Evolutionary conservation across 2,888 invertebrate genomes (phyloP).

Genomic region (Lymantria monacha): DNA sequence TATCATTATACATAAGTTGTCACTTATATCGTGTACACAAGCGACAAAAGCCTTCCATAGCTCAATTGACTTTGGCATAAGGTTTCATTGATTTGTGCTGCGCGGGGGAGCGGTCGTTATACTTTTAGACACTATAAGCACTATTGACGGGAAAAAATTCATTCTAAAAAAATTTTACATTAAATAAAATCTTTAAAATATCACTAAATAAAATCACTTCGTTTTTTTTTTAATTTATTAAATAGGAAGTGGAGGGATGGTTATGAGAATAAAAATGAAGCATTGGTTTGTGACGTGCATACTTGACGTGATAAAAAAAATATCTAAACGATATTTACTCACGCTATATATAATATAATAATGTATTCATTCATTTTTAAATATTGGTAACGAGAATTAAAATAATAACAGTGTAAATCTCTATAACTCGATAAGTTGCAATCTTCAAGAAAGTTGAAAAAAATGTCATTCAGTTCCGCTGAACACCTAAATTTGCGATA

Average conservation of each 20-base stretch:
- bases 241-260: not conserved
- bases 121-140: conserved; percentile 36
- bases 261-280: not conserved
- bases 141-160: conserved; percentile 21
- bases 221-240: not conserved
- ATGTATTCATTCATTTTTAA: conserved; percentile 23
- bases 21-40: conserved; percentile 78
- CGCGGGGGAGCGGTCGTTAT: conserved; percentile 29
- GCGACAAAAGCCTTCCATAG: conserved; percentile 78
- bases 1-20: conserved; percentile 75
- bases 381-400: conserved; percentile 40
- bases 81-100: conserved; percentile 75
- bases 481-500: too few species aligned
- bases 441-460: too few species aligned
- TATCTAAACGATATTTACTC: conserved; percentile 17
- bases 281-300: conserved; percentile 18
- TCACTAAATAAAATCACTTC: conserved; percentile 13
- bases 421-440: too few species aligned
- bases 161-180: conserved; percentile 30
- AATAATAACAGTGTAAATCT: too few species aligned
- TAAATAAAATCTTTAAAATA: conserved; percentile 24
- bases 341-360: conserved; percentile 26
- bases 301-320: conserved; percentile 12
- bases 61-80: conserved; percentile 83
- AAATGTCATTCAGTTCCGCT: too few species aligned